phyloP scores from a whole-genome alignment of 1,140 invertebrate species.

The Coptotermes formosanus region DNA sequence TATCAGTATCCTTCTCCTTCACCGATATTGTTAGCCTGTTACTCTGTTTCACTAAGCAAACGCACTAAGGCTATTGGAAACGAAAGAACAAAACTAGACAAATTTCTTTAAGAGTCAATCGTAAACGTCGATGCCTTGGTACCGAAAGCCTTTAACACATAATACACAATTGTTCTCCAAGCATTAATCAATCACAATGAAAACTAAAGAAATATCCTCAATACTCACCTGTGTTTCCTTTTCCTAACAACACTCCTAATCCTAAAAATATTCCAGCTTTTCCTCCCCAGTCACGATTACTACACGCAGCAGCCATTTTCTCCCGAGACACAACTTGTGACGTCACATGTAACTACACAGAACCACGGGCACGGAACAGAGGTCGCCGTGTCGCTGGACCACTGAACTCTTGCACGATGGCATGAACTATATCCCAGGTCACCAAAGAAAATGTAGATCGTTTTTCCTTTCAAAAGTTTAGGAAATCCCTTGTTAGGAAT shows the following conservation, averaged over 20 bases:
- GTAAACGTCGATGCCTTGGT: neutral
- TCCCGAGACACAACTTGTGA: neutral
- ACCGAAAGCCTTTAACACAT: no score
- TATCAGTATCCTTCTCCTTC: no score
- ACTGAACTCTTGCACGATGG: neutral
- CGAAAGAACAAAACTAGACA: no score
- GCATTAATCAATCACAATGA: neutral
- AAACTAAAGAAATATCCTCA: neutral
- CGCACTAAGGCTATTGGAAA: no score
- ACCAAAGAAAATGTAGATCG: no score
- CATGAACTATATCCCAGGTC: no score
- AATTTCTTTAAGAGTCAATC: neutral
- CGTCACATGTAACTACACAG: neutral
- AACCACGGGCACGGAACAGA: neutral
- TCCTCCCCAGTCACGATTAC: slow-evolving; percentile 12
- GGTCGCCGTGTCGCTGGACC: neutral
- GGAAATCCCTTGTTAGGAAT: no score
- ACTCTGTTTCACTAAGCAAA: no score
- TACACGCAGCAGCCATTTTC: slow-evolving; percentile 28
- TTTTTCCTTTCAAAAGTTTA: no score
- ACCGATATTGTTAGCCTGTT: no score
- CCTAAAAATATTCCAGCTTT: slow-evolving; percentile 24
- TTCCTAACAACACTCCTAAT: slow-evolving; percentile 22
- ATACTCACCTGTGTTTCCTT: slow-evolving; percentile 17
- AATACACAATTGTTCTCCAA: no score